A percentile compares a stretch with the other conserved stretches of the same genome.
Evolutionary conservation across 2,113 vertebrate species (phyloP).

Genomic region (Trachemys scripta): DNA sequence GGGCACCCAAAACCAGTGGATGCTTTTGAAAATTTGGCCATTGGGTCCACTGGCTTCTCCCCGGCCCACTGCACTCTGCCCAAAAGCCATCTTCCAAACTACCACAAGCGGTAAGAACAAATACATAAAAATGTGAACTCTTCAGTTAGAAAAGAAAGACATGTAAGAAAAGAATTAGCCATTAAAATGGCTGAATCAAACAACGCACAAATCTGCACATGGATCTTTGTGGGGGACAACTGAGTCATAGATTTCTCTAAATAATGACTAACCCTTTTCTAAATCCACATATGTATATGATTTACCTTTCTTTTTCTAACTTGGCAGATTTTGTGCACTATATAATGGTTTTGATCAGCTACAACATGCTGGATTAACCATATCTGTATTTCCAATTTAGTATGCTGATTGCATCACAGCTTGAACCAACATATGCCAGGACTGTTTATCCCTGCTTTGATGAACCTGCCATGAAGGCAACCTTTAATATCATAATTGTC

Average conservation of each 20-base stretch:
- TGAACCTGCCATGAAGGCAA: constrained; percentile 86
- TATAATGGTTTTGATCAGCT: background rate
- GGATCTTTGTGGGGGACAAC: background rate
- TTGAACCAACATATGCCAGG: constrained; percentile 83
- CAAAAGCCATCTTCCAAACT: background rate
- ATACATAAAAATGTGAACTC: background rate
- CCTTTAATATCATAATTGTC: constrained; percentile 83
- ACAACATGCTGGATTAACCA: background rate
- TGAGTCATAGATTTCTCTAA: background rate
- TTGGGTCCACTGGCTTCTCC: background rate
- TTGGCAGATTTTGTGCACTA: background rate
- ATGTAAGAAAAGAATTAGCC: background rate
- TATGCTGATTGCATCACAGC: constrained; percentile 79
- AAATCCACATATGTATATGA: background rate
- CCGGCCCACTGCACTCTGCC: background rate
- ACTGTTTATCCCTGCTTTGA: constrained; percentile 86
- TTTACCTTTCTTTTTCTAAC: background rate
- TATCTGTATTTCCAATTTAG: constrained; percentile 69
- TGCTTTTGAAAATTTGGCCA: no score
- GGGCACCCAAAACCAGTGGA: background rate
- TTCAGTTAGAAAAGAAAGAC: background rate
- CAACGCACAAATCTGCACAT: background rate
- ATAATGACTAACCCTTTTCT: background rate
- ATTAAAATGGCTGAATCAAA: background rate
- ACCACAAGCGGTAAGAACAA: background rate